A percentile compares a stretch with the other conserved stretches of the same genome.
Evolutionary conservation across 2,888 invertebrate genomes (phyloP).

Genomic region (Lasioglossum vierecki): DNA sequence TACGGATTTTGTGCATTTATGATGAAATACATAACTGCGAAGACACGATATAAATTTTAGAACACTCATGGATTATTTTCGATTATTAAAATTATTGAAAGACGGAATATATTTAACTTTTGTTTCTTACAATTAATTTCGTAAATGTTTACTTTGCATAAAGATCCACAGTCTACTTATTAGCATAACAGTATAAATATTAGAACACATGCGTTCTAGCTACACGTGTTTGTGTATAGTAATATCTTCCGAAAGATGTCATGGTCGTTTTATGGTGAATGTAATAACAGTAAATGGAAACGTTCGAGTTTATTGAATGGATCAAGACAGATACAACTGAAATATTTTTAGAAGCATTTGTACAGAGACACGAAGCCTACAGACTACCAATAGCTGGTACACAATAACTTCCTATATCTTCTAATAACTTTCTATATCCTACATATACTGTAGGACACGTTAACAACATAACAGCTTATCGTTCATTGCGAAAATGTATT

Average conservation of each 20-base stretch:
- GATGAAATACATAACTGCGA: too few relatives aligned
- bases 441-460: neutral
- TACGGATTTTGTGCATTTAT: neutral
- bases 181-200: neutral
- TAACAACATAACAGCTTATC: neutral
- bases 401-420: neutral
- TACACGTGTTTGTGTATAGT: neutral
- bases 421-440: neutral
- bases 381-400: neutral
- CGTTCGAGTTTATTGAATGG: neutral
- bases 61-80: too few relatives aligned
- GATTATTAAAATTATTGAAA: too few relatives aligned
- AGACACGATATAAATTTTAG: too few relatives aligned
- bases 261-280: neutral
- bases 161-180: neutral
- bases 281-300: neutral
- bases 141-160: neutral
- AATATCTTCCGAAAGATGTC: neutral
- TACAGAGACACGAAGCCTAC: neutral
- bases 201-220: neutral
- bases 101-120: too few relatives aligned
- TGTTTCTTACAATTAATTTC: neutral
- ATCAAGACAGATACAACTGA: neutral
- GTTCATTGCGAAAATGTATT: slow-evolving; percentile 2
- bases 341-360: slow-evolving; percentile 1